phyloP scores from a whole-genome alignment of 2,113 vertebrate species.

The Chamaea fasciata region DNA sequence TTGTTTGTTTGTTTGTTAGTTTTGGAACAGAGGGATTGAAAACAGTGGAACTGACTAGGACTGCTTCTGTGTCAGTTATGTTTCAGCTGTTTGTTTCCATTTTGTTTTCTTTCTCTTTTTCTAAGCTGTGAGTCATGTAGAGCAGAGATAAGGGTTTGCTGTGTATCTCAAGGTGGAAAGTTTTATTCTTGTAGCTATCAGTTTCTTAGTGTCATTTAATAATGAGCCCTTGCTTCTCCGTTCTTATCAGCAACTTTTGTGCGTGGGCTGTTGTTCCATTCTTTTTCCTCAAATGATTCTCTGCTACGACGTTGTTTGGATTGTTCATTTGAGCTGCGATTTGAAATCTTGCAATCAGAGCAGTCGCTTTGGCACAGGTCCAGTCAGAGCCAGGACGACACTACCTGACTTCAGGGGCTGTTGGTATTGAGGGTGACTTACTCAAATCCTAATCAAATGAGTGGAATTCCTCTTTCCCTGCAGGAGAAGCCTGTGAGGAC shows the following conservation, averaged over 20 bases:
- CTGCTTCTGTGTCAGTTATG: background rate
- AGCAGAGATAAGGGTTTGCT: background rate
- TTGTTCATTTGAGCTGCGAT: background rate
- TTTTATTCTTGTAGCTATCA: background rate
- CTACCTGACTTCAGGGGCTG: background rate
- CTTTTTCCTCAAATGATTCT: background rate
- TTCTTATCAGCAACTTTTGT: background rate
- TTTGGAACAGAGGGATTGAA: background rate
- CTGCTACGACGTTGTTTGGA: rapidly evolving
- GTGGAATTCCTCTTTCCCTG: background rate
- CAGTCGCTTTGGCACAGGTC: background rate
- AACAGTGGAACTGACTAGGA: background rate
- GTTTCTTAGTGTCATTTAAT: background rate
- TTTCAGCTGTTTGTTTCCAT: background rate
- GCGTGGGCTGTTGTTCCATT: background rate
- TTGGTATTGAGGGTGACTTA: background rate
- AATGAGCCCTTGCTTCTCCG: background rate
- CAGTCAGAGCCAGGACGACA: background rate
- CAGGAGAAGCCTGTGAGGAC: background rate
- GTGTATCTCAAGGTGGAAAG: background rate
- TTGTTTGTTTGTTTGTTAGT: background rate
- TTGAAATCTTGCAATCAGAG: background rate
- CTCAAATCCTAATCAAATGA: background rate
- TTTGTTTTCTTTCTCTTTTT: background rate
- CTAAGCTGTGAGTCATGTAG: background rate